phyloP scores from a whole-genome alignment of 2,888 invertebrate species.

The Mesorhabditis sp. region DNA sequence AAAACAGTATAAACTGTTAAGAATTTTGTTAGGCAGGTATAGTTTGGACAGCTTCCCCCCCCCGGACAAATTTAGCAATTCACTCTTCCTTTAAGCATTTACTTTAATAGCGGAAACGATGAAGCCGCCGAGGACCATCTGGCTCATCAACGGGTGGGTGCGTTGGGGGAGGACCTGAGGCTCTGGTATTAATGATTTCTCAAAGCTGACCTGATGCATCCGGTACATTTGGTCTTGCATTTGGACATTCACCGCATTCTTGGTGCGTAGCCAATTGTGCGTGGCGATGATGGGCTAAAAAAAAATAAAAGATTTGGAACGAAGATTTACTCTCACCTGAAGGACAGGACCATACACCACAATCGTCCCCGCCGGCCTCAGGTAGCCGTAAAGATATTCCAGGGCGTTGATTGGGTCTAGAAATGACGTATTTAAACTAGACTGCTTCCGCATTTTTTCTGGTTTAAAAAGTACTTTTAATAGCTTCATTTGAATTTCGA shows the following conservation, averaged over 20 bases:
- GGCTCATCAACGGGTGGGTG: constrained; percentile 89
- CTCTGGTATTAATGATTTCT: constrained; percentile 72
- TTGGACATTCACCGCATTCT: constrained; percentile 70
- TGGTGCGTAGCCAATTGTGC: constrained; percentile 74
- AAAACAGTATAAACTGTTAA: too few relatives aligned
- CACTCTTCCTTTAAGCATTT: background rate
- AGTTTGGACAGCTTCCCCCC: too few relatives aligned
- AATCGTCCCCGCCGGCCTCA: constrained; percentile 38
- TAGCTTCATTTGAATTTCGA: too few relatives aligned
- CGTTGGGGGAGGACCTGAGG: constrained; percentile 63
- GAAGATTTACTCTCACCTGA: constrained; percentile 18
- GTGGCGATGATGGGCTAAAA: constrained; percentile 74
- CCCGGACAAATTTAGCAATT: too few relatives aligned
- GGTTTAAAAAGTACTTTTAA: too few relatives aligned
- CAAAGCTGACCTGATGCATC: constrained; percentile 68
- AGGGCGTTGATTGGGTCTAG: constrained; percentile 35
- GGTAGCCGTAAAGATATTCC: constrained; percentile 24
- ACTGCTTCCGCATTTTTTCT: background rate
- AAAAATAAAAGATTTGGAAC: background rate
- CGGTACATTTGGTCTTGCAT: constrained; percentile 61
- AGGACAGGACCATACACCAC: constrained; percentile 41
- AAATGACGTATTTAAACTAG: background rate
- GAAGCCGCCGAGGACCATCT: constrained; percentile 84
- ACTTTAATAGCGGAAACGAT: constrained; percentile 72
- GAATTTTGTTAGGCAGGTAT: too few relatives aligned